Conservation (phyloP, 1,140 invertebrate genomes). For the Caerostris darwini region DNA sequence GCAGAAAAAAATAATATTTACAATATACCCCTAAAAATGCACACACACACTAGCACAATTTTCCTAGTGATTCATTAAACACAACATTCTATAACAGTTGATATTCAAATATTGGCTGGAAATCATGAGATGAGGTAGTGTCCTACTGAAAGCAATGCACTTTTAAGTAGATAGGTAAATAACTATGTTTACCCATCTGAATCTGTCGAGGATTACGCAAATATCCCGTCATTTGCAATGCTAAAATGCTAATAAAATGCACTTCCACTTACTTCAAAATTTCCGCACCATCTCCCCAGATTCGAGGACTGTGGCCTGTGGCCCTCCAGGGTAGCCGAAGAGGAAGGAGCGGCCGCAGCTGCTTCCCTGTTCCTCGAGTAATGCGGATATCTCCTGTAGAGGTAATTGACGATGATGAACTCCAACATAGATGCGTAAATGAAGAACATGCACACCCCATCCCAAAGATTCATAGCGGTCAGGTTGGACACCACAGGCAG, state of each 20-base stretch:
- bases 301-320: background rate
- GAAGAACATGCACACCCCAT: constrained; percentile 97
- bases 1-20: too few species aligned
- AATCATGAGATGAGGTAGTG: too few species aligned
- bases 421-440: constrained; percentile 96
- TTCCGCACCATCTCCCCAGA: constrained; percentile 73
- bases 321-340: background rate
- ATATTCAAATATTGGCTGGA: too few species aligned
- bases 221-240: too few species aligned
- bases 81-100: too few species aligned
- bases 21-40: too few species aligned
- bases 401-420: constrained; percentile 97
- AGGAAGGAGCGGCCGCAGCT: background rate
- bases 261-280: constrained; percentile 59
- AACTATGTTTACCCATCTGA: too few species aligned
- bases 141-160: too few species aligned
- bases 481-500: constrained; percentile 95
- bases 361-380: background rate
- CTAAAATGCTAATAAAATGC: background rate
- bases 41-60: too few species aligned
- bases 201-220: too few species aligned
- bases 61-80: too few species aligned
- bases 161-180: too few species aligned
- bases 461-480: constrained; percentile 97
- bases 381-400: constrained; percentile 85